Percentiles rank a stretch among this genome's conserved stretches.
Evolutionary conservation across 2,888 invertebrate species (phyloP).

Genomic region (Pteria penguin): DNA sequence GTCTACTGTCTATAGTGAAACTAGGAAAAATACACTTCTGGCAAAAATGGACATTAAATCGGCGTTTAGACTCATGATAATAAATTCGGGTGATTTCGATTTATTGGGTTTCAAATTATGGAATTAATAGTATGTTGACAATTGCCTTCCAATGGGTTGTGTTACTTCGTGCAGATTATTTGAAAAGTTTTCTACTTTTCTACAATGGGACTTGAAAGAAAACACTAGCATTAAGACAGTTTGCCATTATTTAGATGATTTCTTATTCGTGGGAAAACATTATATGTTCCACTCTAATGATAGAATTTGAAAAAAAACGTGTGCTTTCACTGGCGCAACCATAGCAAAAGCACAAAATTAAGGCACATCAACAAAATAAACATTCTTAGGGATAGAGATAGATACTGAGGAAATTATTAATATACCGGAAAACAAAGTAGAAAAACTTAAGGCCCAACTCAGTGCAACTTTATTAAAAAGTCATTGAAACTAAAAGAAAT

Average conservation of each 20-base stretch:
- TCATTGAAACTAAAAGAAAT: not conserved
- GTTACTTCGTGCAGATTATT: slow-evolving; percentile 16
- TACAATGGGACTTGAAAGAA: not conserved
- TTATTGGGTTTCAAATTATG: slow-evolving; percentile 7
- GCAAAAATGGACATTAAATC: slow-evolving; percentile 14
- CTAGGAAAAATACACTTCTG: not conserved
- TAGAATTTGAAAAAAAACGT: not conserved
- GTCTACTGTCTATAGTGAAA: not conserved
- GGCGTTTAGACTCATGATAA: slow-evolving; percentile 10
- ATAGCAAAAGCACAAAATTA: not conserved
- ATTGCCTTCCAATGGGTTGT: not conserved
- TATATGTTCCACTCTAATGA: not conserved
- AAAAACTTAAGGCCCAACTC: too few relatives aligned
- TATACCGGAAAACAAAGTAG: not conserved
- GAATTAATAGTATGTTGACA: not conserved
- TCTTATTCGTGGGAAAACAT: not conserved
- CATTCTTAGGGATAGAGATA: slow-evolving; percentile 14
- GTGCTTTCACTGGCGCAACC: not conserved
- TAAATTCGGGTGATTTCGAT: slow-evolving; percentile 21
- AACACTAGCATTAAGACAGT: not conserved
- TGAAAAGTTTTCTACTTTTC: not conserved
- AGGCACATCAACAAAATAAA: slow-evolving; percentile 1
- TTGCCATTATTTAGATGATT: slow-evolving; percentile 12
- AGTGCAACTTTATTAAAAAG: not conserved
- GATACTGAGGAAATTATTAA: not conserved